Base-by-base conservation (phyloP, 2,797 vertebrate species). In the Arremon aurantiirostris region DNA sequence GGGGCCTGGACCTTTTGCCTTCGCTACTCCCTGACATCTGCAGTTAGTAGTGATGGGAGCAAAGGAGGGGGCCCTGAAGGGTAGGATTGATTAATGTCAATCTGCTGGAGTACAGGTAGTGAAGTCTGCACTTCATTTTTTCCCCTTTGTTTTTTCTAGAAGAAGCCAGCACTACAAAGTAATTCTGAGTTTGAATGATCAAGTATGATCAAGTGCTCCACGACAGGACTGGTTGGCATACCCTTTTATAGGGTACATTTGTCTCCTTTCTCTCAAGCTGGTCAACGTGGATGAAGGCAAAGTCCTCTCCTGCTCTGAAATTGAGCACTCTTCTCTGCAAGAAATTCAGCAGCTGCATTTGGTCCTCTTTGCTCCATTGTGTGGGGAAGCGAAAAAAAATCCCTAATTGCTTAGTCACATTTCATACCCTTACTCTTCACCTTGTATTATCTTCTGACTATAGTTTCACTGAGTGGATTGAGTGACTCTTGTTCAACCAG, bases 51-150 rank as follows among this genome's bases (percentile, higher is more conserved):
- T 0, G 57, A 11, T 75, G 66, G 57, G 56, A 49, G 72, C 61
- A 32, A 15, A 37, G 37, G 32, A 85, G 65, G 19, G 35, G 4
- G 16, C 11, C 24, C 37, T 4, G 23, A 23, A 22, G 23, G n/a
- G 24, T 46, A 2, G 0, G 35, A 47, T 3, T 37, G 70, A 17
- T 14, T 30, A 19, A 8, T 2, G 5, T 39, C 4, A 5, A 16
- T n/a, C 26, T 9, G 2, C 63, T 47, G 5, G 9, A 20, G 22
- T 30, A 8, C 12, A 9, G 49, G 42, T 27, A 87, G 39, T 5
- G 6, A 50, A 59, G 49, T 15, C 20, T 0, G 0, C 30, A 1
- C 30, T 28, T n/a, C 23, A 3, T 30, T 27, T 53, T 34, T 13
- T 2, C 14, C 8, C 24, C 52, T 60, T 49, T 13, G 20, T 60